Evolutionary conservation across 2,888 invertebrate species (phyloP), one percentile per base, ranked within the genome.

Genomic region (Masnerella sp.): DNA sequence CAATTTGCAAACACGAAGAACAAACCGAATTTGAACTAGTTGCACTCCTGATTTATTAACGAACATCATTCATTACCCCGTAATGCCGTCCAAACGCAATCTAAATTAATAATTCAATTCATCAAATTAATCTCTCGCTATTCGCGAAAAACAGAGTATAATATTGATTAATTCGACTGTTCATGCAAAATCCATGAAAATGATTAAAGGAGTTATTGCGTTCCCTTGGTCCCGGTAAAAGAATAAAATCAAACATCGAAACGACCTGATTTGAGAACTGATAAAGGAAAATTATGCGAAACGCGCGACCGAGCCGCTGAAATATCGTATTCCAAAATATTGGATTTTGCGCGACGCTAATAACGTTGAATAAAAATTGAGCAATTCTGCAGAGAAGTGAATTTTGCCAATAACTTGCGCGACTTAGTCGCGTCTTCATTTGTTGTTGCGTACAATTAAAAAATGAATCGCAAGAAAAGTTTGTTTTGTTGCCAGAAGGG

Each of bases 231-330:
- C 14, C 2, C 2, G 9, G 4, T 9, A 15, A 38, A 14, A 15
- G 14, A 38, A 38, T 38, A 15, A 15, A 38, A 15, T 15, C 15
- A 15, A 38, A 14, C 11, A 38, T 38, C 11, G 9, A 38, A 38
- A 38, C 15, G 15, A 15, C 38, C 15, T 38, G 28, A 8, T 45
- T 45, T 14, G 14, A 45, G n/a, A 17, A 17, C 9, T 9, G 2
- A 40, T 40, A 40, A 40, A n/a, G 18, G 3, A 40, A 40, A 40
- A 18, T 17, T 40, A 40, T 40, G 40, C 18, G 18, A 40, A 40
- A 40, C 40, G 18, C 40, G 14, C 8, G 40, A 17, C 1, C 8
- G 40, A 12, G 18, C 18, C 18, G 11, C 17, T 40, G 15, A 18
- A 40, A 18, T 18, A 40, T 12, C 12, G 11, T 8, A 17, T 43